Evolutionary conservation across 2,888 invertebrate species (phyloP).

Genomic region (Thysanoteuthis rhombus): DNA sequence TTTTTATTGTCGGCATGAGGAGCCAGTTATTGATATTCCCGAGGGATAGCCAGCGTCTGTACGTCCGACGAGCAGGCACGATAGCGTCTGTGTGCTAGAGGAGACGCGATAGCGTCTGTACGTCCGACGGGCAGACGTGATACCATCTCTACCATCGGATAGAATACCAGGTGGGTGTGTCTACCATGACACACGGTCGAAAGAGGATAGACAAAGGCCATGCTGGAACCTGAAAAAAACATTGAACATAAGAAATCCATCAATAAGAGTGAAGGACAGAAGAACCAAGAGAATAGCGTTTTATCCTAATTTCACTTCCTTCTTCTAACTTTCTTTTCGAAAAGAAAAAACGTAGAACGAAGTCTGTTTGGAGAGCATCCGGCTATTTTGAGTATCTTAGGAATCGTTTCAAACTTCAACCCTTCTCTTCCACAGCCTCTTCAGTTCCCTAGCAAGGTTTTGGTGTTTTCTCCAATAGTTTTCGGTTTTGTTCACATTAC

Average conservation of each 20-base stretch:
- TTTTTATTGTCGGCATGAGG: neutral
- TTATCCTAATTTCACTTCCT: neutral
- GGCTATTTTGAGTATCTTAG: too few species aligned
- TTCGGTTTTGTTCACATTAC: too few species aligned
- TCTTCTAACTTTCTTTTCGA: neutral
- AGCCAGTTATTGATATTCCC: neutral
- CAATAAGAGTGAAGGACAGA: neutral
- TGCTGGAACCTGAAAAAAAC: neutral
- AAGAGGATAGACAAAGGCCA: neutral
- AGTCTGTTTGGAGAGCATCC: too few species aligned
- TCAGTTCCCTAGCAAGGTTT: too few species aligned
- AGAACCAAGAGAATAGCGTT: neutral
- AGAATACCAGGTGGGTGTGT: neutral
- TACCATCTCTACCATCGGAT: neutral
- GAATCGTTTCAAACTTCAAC: too few species aligned
- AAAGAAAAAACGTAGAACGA: too few species aligned
- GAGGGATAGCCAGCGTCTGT: conserved; percentile 26
- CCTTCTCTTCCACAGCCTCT: too few species aligned
- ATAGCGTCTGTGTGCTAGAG: conserved; percentile 25
- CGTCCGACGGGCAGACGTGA: conserved; percentile 31
- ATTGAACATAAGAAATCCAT: too few species aligned
- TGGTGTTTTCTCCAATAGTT: too few species aligned
- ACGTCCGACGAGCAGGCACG: conserved; percentile 32
- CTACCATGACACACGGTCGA: neutral
- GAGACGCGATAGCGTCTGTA: conserved; percentile 30